phyloP scores from a whole-genome alignment of 2,888 invertebrate genomes.

The Agrotis clavis region DNA sequence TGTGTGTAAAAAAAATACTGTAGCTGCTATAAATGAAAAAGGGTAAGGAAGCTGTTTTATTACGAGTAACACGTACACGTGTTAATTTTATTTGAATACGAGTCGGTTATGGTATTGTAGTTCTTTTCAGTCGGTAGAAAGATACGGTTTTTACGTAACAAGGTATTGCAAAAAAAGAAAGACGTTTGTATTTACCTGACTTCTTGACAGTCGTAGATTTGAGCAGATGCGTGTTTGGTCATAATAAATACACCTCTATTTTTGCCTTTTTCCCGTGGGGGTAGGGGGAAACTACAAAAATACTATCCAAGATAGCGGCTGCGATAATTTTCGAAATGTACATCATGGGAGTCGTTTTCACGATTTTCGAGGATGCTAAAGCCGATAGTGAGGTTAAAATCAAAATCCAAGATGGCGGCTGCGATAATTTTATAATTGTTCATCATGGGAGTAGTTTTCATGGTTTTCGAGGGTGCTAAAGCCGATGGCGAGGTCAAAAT shows the following conservation, averaged over 20 bases:
- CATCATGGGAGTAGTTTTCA: too few species aligned
- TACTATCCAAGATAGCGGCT: too few species aligned
- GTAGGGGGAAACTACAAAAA: too few species aligned
- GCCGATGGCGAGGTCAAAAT: too few species aligned
- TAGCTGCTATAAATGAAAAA: constrained; percentile 28
- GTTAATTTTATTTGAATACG: constrained; percentile 36
- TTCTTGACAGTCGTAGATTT: not conserved
- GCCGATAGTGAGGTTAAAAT: too few species aligned
- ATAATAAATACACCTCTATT: not conserved
- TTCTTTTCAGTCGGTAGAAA: not conserved
- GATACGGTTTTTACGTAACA: not conserved
- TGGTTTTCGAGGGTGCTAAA: too few species aligned
- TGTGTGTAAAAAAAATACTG: constrained; percentile 6
- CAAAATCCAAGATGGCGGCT: too few species aligned
- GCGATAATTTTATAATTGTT: too few species aligned
- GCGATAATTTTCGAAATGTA: too few species aligned
- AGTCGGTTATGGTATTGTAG: not conserved
- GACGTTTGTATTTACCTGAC: not conserved
- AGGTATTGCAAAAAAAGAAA: not conserved
- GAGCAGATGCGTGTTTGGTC: not conserved
- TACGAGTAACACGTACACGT: constrained; percentile 36
- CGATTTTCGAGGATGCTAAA: too few species aligned
- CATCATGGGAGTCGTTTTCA: too few species aligned
- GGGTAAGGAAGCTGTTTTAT: constrained; percentile 34
- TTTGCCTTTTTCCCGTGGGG: not conserved